These are phyloP conservation scores for Telmatochromis sp. DNA, from an alignment of 2,113 vertebrate genomes.

Conservation along the genomic window DNA sequence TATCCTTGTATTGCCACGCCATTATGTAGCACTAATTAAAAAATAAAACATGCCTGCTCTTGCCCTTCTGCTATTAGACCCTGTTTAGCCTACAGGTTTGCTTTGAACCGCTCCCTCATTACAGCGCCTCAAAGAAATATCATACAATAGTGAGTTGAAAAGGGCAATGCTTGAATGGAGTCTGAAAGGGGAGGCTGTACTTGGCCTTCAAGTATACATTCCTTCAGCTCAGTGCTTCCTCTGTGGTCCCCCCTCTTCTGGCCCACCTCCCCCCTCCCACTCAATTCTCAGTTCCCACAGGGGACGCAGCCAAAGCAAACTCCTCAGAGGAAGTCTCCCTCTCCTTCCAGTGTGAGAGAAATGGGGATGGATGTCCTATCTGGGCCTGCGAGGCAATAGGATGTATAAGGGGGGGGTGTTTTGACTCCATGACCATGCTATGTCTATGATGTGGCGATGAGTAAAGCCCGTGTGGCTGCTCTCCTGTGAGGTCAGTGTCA, in stretches of 20 bases:
- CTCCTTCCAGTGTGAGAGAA: constrained; percentile 32
- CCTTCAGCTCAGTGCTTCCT: constrained; percentile 74
- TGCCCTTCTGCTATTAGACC: constrained; percentile 46
- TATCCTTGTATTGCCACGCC: constrained; percentile 29
- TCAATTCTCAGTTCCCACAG: constrained; percentile 73
- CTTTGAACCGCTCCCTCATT: constrained; percentile 67
- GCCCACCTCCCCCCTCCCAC: constrained; percentile 41
- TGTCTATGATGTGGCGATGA: constrained; percentile 70
- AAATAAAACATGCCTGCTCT: constrained; percentile 61
- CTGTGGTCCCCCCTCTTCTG: constrained; percentile 65
- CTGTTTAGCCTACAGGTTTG: constrained; percentile 65
- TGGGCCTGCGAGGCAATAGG: constrained; percentile 44
- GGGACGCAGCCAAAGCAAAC: constrained; percentile 70
- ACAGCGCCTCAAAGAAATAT: constrained; percentile 67
- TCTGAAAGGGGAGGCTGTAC: constrained; percentile 71
- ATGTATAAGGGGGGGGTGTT: constrained; percentile 49
- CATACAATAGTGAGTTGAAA: constrained; percentile 73
- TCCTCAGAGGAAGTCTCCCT: constrained; percentile 69
- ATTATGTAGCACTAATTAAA: constrained; percentile 53
- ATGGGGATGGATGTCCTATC: constrained; percentile 35
- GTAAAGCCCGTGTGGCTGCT: constrained; percentile 56
- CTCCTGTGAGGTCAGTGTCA: constrained; percentile 68
- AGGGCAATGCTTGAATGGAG: constrained; percentile 71
- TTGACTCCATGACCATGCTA: constrained; percentile 59
- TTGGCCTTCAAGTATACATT: constrained; percentile 75